Evolutionary conservation across 2,797 vertebrate species (phyloP).

Genomic region (Knipowitschia caucasica): DNA sequence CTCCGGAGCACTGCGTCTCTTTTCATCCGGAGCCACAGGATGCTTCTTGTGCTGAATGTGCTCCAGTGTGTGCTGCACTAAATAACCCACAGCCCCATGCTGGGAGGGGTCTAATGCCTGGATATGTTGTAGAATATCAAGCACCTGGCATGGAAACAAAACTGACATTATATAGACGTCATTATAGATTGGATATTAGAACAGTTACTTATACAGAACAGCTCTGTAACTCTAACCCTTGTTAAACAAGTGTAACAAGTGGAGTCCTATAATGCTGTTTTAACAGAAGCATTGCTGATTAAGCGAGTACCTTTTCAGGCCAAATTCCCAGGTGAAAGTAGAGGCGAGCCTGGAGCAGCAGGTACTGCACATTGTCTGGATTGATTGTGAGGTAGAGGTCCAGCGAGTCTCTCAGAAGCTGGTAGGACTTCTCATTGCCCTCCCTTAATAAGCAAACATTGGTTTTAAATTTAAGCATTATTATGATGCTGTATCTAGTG

Average conservation of each 20-base stretch:
- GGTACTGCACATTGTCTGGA: conserved; percentile 95
- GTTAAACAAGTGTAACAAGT: too few relatives aligned
- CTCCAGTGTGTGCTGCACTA: conserved; percentile 95
- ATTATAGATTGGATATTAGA: not conserved
- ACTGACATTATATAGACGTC: not conserved
- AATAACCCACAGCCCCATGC: conserved; percentile 91
- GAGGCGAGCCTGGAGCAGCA: conserved; percentile 92
- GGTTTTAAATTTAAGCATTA: conserved; percentile 1
- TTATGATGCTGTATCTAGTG: too few relatives aligned
- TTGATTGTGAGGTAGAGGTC: conserved; percentile 97
- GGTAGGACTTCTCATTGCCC: conserved; percentile 95
- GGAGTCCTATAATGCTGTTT: too few relatives aligned
- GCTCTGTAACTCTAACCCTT: too few relatives aligned
- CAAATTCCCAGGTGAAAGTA: conserved; percentile 99
- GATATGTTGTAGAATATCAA: conserved; percentile 97
- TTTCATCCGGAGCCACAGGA: conserved; percentile 84
- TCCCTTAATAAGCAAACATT: conserved; percentile 72
- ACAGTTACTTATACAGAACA: too few relatives aligned
- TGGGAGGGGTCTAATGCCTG: conserved; percentile 94
- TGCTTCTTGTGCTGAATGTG: conserved; percentile 95
- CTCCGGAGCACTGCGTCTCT: conserved; percentile 83
- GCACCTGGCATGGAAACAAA: conserved; percentile 74
- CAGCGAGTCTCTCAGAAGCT: conserved; percentile 92
- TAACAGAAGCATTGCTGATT: not conserved
- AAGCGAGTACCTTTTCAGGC: conserved; percentile 91